A percentile compares a stretch with the other conserved stretches of the same genome.
Conservation (phyloP, 2,113 vertebrate species). For the Lichenostomus cassidix region DNA sequence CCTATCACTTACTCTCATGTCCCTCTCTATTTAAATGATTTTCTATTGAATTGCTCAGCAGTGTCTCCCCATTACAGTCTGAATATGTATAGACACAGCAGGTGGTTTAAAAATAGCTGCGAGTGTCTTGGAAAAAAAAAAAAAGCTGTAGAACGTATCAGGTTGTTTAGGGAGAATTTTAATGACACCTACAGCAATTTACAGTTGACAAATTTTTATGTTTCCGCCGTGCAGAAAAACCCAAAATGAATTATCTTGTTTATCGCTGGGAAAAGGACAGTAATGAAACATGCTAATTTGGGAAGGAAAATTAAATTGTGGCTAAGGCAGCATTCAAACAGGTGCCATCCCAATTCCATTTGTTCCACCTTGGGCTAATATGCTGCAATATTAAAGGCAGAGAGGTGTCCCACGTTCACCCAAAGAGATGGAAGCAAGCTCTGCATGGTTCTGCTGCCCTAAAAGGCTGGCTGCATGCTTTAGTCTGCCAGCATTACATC, state of each 20-base stretch:
- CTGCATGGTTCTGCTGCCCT: not conserved
- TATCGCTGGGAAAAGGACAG: conserved; percentile 65
- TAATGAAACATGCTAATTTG: conserved; percentile 68
- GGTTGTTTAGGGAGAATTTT: conserved; percentile 73
- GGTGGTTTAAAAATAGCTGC: conserved; percentile 73
- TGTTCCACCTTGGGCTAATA: conserved; percentile 50
- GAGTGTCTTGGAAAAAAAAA: conserved; percentile 50
- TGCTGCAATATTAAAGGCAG: conserved; percentile 18
- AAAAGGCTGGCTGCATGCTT: not conserved
- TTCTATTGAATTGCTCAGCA: conserved; percentile 67
- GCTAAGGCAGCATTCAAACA: conserved; percentile 49
- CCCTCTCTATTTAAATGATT: conserved; percentile 60
- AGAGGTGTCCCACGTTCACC: not conserved
- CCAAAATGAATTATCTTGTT: conserved; percentile 75
- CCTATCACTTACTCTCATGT: not conserved
- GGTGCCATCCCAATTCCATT: conserved; percentile 47
- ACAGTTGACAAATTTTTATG: conserved; percentile 71
- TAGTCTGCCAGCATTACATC: not conserved
- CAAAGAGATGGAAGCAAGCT: not conserved
- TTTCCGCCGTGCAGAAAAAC: conserved; percentile 58
- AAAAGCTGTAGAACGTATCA: conserved; percentile 37
- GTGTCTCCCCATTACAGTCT: conserved; percentile 64
- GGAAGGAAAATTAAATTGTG: conserved; percentile 71
- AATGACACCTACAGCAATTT: conserved; percentile 74
- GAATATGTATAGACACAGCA: conserved; percentile 77